Base-by-base conservation (phyloP, 2,797 vertebrate genomes). In the Cichlasoma orientale region DNA sequence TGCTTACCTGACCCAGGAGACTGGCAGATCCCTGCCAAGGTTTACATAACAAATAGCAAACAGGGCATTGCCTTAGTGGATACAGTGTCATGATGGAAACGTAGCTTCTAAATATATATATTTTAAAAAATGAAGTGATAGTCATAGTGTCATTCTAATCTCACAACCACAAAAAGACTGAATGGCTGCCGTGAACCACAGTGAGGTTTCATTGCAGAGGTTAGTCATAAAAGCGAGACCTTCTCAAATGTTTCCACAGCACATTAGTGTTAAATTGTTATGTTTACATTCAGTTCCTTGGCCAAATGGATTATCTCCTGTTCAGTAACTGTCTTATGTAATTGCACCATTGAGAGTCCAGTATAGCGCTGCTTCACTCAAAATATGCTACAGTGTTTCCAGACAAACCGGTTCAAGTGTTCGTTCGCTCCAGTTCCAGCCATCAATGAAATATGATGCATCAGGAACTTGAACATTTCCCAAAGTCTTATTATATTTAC, bases 21-120 rank as follows among this genome's bases (percentile, higher is more conserved):
- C 77, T 58, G 76, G 76, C 41, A 74, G 80, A 81, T 72, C 74
- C 54, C 66, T 86, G 90, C 86, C 91, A 90, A 88, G 77, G 85
- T 94, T 95, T 94, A 94, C 92, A 90, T 93, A 95, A 93, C 90
- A 91, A 89, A 92, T 31, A 52, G 78, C 69, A 83, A 84, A 82
- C 56, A 78, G 25, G 72, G 70, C 52, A 80, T 88, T 79, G 72
- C 36, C 47, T 69, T 78, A 79, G 81, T 84, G 72, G 74, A 72
- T 75, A 78, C 74, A 72, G 57, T 73, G 77, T 63, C 74, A 59
- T 5, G 13, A 14, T 5, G 74, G 44, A 83, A 59, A 84, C 56
- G 2, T 56, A 29, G 27, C 59, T 33, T 76, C n/a, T 75, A 74
- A 66, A 79, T 53, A 44, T 9, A 21, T 12, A 52, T 11, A n/a